A percentile compares a stretch with the other conserved stretches of the same genome.
These are phyloP conservation scores for Festucalex cinctus DNA, from an alignment of 2,113 vertebrate species.

Conservation along the genomic window DNA sequence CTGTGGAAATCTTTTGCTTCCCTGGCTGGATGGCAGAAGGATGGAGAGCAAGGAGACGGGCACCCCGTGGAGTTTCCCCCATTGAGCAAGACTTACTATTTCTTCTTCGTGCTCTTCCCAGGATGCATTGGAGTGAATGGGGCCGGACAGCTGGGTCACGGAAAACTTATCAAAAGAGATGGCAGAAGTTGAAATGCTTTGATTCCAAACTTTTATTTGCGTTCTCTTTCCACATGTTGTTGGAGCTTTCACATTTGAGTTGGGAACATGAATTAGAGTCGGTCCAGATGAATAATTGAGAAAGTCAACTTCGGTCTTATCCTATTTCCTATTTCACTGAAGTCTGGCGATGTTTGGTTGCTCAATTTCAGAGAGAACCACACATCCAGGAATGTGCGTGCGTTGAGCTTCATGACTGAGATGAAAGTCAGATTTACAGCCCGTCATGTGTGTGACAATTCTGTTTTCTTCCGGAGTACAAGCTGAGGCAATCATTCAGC, in stretches of 20 bases:
- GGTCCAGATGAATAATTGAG: background rate
- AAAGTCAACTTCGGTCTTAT: background rate
- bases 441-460: no score
- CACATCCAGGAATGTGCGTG: background rate
- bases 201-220: conserved; percentile 9
- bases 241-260: conserved; percentile 6
- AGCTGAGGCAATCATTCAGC: no score
- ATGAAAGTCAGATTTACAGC: no score
- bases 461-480: no score
- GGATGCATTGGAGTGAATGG: conserved; percentile 7
- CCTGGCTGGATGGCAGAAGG: conserved; percentile 25
- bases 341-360: background rate
- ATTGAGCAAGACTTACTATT: conserved; percentile 12
- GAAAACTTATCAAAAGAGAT: conserved; percentile 4
- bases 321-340: background rate
- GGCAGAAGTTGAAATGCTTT: conserved; percentile 5
- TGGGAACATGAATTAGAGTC: background rate
- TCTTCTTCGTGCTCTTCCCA: conserved; percentile 8
- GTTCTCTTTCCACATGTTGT: background rate
- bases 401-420: no score
- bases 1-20: conserved; percentile 17
- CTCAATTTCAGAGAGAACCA: background rate
- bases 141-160: conserved; percentile 19
- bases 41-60: conserved; percentile 33
- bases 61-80: conserved; percentile 22